A percentile compares a stretch with the other conserved stretches of the same genome.
Evolutionary conservation across 2,113 vertebrate species (phyloP).

Genomic region (Cebidichthys violaceus): DNA sequence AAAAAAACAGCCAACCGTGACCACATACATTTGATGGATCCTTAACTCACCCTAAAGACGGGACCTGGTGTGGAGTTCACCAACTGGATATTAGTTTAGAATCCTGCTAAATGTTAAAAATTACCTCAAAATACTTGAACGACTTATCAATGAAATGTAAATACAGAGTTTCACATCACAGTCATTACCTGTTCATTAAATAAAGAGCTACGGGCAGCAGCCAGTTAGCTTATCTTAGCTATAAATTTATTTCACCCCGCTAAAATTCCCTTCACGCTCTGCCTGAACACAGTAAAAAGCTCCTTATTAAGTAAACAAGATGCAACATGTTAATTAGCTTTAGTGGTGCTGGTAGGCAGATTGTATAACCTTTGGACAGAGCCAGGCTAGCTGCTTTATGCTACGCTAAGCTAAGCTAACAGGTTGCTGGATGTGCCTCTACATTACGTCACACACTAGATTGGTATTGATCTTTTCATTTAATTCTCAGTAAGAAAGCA

Average conservation of each 20-base stretch:
- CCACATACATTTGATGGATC: neutral
- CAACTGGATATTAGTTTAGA: neutral
- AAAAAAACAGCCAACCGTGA: neutral
- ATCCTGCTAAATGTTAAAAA: neutral
- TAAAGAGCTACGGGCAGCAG: neutral
- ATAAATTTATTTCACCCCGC: neutral
- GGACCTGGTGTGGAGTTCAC: neutral
- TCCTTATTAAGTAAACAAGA: neutral
- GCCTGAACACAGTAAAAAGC: neutral
- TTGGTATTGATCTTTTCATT: neutral
- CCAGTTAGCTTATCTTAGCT: neutral
- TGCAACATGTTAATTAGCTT: neutral
- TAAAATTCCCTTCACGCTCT: neutral
- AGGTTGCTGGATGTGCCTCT: neutral
- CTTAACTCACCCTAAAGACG: neutral
- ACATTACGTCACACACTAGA: neutral
- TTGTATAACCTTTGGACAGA: neutral
- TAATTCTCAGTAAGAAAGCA: neutral
- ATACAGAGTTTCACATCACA: neutral
- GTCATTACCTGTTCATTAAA: neutral
- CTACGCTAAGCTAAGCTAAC: neutral
- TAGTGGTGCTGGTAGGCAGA: neutral
- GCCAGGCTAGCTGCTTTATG: neutral
- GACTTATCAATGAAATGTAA: neutral
- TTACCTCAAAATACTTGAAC: neutral